Conservation (phyloP, 1,140 invertebrate genomes). For the Bombus superbus region DNA sequence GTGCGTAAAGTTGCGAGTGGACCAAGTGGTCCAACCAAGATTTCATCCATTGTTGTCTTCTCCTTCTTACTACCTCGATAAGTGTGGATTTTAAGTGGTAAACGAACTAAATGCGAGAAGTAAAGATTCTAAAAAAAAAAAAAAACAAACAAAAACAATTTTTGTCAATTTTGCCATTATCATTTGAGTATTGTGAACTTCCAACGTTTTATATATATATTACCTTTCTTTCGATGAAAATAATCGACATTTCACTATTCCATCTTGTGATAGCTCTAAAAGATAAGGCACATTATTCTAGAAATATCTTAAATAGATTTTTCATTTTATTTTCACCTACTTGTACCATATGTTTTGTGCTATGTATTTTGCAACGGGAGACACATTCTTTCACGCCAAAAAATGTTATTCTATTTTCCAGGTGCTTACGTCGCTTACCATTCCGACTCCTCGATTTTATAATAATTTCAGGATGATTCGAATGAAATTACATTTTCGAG, state of each 20-base stretch:
- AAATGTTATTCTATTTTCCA: too few species aligned
- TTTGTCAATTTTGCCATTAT: not conserved
- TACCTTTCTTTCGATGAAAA: too few species aligned
- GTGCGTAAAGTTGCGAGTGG: constrained; percentile 34
- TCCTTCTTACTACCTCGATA: not conserved
- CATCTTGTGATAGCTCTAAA: too few species aligned
- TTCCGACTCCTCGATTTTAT: not conserved
- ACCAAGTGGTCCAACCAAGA: constrained; percentile 7
- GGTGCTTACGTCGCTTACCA: too few species aligned
- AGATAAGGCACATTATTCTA: too few species aligned
- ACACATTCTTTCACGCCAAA: not conserved
- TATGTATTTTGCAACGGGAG: not conserved
- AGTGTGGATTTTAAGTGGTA: not conserved
- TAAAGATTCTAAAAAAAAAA: too few species aligned
- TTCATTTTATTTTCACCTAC: not conserved
- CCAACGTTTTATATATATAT: too few species aligned
- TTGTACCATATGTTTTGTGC: too few species aligned
- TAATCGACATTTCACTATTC: too few species aligned
- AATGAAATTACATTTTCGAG: not conserved
- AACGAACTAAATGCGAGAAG: not conserved
- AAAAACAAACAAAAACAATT: not conserved
- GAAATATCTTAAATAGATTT: not conserved
- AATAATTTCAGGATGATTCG: not conserved
- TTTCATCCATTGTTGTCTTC: not conserved
- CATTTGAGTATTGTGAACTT: too few species aligned